Base-by-base conservation (phyloP, 2,113 vertebrate genomes). In the Psittacula cyanocephala region DNA sequence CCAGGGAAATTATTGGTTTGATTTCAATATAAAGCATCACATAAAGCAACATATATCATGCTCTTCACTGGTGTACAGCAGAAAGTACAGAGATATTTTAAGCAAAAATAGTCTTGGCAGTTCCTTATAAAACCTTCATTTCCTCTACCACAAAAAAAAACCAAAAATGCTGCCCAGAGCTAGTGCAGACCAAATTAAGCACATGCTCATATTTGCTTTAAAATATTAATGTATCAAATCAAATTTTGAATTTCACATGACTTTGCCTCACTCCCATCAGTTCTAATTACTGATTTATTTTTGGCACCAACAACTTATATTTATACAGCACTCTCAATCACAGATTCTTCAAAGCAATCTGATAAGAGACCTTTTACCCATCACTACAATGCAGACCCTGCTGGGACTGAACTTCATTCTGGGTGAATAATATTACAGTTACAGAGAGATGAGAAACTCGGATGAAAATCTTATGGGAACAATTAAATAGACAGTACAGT, bases 171-270 rank as follows among this genome's bases (percentile, higher is more conserved):
- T 92, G 89, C 89, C 86, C 52, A 95, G 69, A 96, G 77, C 53
- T 72, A 92, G 72, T 33, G 29, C 25, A 3, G 7, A 81, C 90
- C 86, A 92, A 92, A 95, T 41, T 37, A 92, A 92, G 52, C 74
- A 82, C 64, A 78, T 29, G 28, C 9, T 93, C 88, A 25, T 76
- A 93, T 87, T 87, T 94, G 37, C 77, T 67, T 92, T 93, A 79
- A 96, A 94, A 94, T 90, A 96, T 93, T 94, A 57, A 91, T 62
- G n/a, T 75, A 88, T 79, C 72, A 81, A 96, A 97, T 79, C 92
- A 92, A 78, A 81, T 91, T 96, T 84, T 90, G 77, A 81, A 78
- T 89, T 94, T 95, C 81, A 78, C 80, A 71, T 78, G 80, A 80
- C 43, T 94, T 83, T 91, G 82, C 92, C 59, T 93, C 55, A 37